Conservation (phyloP, 2,113 vertebrate species). For the Cettia cetti region DNA sequence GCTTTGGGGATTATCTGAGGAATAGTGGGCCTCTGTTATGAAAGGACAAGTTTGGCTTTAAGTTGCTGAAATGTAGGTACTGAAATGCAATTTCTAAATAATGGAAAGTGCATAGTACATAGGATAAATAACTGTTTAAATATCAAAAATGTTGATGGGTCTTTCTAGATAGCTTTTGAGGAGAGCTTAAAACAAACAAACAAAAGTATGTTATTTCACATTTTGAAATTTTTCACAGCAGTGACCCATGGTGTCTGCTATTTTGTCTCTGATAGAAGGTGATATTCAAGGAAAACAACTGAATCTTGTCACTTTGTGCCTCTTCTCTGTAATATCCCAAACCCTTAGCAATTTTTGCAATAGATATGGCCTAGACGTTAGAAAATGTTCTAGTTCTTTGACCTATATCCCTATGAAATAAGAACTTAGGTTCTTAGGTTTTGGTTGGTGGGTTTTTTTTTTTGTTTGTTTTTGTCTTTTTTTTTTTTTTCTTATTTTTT, state of each 20-base stretch:
- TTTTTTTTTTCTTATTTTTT: background rate
- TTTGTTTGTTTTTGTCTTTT: background rate
- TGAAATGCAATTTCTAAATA: background rate
- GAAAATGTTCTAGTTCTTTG: background rate
- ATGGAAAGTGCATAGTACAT: background rate
- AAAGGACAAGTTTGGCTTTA: background rate
- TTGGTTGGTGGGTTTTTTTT: accelerated
- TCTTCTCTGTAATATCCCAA: background rate
- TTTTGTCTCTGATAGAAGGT: background rate
- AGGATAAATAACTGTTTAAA: background rate
- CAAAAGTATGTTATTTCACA: accelerated
- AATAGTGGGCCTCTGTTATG: background rate
- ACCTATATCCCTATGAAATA: background rate
- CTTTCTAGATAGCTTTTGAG: background rate
- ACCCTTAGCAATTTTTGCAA: background rate
- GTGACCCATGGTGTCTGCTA: background rate
- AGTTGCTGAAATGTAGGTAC: background rate
- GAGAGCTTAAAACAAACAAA: background rate
- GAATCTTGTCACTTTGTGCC: background rate
- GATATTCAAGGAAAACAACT: background rate
- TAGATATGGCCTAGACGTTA: background rate
- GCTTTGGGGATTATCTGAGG: background rate
- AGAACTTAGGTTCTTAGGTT: background rate
- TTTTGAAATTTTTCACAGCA: background rate
- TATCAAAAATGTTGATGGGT: background rate